These are phyloP conservation scores for Drosophila subsilvestris DNA, from an alignment of 2,888 invertebrate genomes.

Conservation along the genomic window DNA sequence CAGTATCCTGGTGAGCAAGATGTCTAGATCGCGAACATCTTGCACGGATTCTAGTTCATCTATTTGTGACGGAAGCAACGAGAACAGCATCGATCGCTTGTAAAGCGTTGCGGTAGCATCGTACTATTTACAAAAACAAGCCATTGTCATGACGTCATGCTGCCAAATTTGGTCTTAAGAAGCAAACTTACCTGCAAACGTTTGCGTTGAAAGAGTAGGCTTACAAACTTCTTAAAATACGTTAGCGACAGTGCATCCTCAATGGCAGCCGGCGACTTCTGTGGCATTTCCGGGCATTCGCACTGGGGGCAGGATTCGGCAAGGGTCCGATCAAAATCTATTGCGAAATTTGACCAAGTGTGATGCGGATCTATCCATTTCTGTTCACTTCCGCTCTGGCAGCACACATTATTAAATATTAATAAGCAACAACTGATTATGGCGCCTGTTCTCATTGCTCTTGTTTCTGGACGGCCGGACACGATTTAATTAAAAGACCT, in stretches of 20 bases:
- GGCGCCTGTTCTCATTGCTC: constrained; percentile 48
- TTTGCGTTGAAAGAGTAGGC: constrained; percentile 64
- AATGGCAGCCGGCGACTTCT: constrained; percentile 34
- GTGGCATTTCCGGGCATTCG: constrained; percentile 10
- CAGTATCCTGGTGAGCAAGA: constrained; percentile 69
- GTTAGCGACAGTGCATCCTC: constrained; percentile 68
- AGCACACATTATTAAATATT: constrained; percentile 55
- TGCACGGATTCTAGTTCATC: constrained; percentile 63
- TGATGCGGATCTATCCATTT: constrained; percentile 53
- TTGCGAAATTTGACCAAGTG: constrained; percentile 43
- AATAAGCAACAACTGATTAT: constrained; percentile 52
- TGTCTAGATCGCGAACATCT: constrained; percentile 80
- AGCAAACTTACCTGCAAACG: constrained; percentile 60
- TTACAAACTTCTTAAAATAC: constrained; percentile 78
- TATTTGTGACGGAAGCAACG: constrained; percentile 63
- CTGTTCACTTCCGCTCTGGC: constrained; percentile 41
- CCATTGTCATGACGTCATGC: constrained; percentile 55
- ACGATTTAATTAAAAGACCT: too few relatives aligned
- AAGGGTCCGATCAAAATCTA: not conserved
- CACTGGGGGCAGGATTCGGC: constrained; percentile 40
- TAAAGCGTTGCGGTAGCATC: constrained; percentile 46
- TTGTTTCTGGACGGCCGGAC: not conserved
- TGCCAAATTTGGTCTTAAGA: not conserved
- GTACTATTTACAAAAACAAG: constrained; percentile 54
- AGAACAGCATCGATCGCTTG: constrained; percentile 68